These are phyloP conservation scores for Crenuchus spilurus DNA, from an alignment of 2,797 vertebrate species.

Conservation along the genomic window DNA sequence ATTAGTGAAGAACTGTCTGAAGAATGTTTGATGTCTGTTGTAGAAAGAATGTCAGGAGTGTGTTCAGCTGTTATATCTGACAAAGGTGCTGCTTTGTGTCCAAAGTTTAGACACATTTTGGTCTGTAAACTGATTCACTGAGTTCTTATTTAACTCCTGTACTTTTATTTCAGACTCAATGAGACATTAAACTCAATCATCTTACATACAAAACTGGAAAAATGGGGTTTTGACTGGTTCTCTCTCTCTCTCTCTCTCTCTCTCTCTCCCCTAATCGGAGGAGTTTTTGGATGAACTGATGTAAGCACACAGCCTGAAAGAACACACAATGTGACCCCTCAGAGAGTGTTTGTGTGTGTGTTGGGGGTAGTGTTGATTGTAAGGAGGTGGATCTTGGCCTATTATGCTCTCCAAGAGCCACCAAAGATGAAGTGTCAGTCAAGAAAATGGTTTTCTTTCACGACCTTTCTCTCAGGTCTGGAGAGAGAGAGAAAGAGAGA, in stretches of 20 bases:
- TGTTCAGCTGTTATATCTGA: no score
- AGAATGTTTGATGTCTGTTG: no score
- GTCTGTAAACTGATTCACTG: no score
- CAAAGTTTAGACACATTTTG: no score
- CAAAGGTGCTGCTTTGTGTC: no score
- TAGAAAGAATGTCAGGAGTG: no score
- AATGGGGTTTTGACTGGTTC: no score
- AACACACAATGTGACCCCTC: conserved; percentile 46
- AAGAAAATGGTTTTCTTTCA: conserved; percentile 40
- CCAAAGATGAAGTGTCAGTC: conserved; percentile 53
- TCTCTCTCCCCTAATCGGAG: neutral
- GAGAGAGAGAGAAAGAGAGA: conserved; percentile 24
- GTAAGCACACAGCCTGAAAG: conserved; percentile 23
- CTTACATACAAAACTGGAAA: no score
- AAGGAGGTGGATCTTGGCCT: conserved; percentile 17
- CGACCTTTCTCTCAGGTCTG: conserved; percentile 32
- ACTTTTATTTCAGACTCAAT: no score
- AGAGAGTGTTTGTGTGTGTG: conserved; percentile 8
- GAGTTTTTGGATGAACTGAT: conserved; percentile 1
- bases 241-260: neutral
- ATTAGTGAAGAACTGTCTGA: no score
- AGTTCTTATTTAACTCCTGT: no score
- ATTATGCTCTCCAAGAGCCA: conserved; percentile 29
- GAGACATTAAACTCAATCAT: no score
- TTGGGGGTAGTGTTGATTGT: conserved; percentile 26